These are phyloP conservation scores for Psophia crepitans DNA, from an alignment of 2,113 vertebrate genomes.

Conservation along the genomic window DNA sequence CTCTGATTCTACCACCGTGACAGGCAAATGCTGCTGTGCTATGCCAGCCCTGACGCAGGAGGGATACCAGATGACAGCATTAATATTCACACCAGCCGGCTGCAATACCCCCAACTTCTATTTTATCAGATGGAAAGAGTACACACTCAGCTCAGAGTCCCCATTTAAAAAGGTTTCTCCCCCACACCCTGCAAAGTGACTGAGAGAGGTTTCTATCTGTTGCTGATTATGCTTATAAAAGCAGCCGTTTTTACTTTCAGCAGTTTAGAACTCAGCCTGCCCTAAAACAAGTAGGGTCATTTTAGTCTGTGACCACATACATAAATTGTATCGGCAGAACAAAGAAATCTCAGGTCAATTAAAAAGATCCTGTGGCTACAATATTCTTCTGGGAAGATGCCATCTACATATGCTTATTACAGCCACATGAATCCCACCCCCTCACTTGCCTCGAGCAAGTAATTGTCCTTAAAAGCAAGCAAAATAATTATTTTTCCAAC, in stretches of 20 bases:
- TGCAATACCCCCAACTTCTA: background rate
- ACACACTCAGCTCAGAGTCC: background rate
- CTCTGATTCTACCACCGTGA: background rate
- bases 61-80: background rate
- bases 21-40: background rate
- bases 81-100: background rate
- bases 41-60: background rate
- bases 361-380: slow-evolving; percentile 61
- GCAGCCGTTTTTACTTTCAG: background rate
- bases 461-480: slow-evolving; percentile 52
- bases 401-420: slow-evolving; percentile 36
- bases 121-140: background rate
- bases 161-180: background rate
- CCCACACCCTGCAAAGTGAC: background rate
- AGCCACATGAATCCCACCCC: slow-evolving; percentile 42
- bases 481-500: slow-evolving; percentile 61
- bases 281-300: slow-evolving; percentile 27
- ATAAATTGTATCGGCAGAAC: slow-evolving; percentile 44
- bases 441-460: slow-evolving; percentile 30
- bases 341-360: slow-evolving; percentile 56
- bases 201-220: background rate
- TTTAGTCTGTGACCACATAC: slow-evolving; percentile 40
- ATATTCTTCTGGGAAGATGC: slow-evolving; percentile 46
- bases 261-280: slow-evolving; percentile 1
- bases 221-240: background rate